These are phyloP conservation scores for Polypedilum vanderplanki DNA, from an alignment of 1,140 invertebrate species.

Conservation along the genomic window DNA sequence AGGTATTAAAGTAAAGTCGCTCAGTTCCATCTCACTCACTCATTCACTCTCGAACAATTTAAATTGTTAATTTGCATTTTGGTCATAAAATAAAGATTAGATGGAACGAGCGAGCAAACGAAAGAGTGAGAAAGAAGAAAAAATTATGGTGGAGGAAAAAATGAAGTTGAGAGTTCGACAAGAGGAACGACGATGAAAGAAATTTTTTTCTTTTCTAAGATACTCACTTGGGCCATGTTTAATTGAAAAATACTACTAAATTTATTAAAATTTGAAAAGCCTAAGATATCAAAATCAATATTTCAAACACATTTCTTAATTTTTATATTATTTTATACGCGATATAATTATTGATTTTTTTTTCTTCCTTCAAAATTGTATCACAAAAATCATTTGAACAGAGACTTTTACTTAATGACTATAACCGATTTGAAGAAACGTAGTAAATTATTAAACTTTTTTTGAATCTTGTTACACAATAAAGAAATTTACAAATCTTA, in stretches of 20 bases:
- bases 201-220: not conserved
- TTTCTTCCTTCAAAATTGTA: slow-evolving; percentile 22
- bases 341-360: slow-evolving; percentile 27
- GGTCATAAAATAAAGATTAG: slow-evolving; percentile 25
- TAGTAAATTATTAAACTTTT: slow-evolving; percentile 9
- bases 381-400: slow-evolving; percentile 28
- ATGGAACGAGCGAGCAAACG: not conserved
- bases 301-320: slow-evolving; percentile 25
- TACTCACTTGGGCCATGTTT: slow-evolving; percentile 26
- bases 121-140: not conserved
- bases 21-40: too few relatives aligned
- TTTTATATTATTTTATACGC: slow-evolving; percentile 16
- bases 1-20: too few relatives aligned
- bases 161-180: slow-evolving; percentile 7
- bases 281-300: slow-evolving; percentile 23
- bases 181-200: not conserved
- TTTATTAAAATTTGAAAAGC: slow-evolving; percentile 29
- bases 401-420: slow-evolving; percentile 24
- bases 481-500: slow-evolving; percentile 25
- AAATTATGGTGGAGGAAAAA: slow-evolving; percentile 16
- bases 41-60: not conserved
- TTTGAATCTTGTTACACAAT: slow-evolving; percentile 21
- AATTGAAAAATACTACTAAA: slow-evolving; percentile 25
- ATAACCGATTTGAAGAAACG: not conserved
- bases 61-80: slow-evolving; percentile 24